These are phyloP conservation scores for Mya arenaria DNA, from an alignment of 1,140 invertebrate genomes.

Conservation along the genomic window DNA sequence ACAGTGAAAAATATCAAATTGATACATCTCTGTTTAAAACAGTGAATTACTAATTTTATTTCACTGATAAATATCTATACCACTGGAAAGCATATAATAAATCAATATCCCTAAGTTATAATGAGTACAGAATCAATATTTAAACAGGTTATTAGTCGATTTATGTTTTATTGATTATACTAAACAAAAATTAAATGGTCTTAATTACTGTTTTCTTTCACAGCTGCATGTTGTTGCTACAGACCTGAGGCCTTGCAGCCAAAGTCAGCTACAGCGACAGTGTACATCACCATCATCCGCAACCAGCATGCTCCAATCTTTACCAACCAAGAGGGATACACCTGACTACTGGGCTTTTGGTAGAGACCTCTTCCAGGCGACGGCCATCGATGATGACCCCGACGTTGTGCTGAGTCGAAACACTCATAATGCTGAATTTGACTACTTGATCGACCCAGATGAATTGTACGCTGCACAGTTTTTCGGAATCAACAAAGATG, in stretches of 20 bases:
- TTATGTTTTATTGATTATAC: too few species aligned
- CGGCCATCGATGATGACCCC: constrained; percentile 56
- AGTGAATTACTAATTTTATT: too few species aligned
- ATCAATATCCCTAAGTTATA: too few species aligned
- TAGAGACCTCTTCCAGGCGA: constrained; percentile 37
- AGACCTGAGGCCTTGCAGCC: constrained; percentile 62
- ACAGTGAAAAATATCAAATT: too few species aligned
- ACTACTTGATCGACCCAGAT: constrained; percentile 48
- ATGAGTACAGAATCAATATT: too few species aligned
- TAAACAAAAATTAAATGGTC: too few species aligned
- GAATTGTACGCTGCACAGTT: not conserved
- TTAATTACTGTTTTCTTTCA: too few species aligned
- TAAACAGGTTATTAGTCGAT: too few species aligned
- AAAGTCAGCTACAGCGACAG: constrained; percentile 52
- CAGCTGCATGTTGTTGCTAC: constrained; percentile 64
- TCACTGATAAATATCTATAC: too few species aligned
- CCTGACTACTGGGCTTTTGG: constrained; percentile 27
- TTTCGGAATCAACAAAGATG: constrained; percentile 40
- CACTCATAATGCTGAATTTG: constrained; percentile 64
- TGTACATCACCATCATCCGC: constrained; percentile 64
- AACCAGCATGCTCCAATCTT: constrained; percentile 84
- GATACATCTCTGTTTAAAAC: too few species aligned
- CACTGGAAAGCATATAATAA: too few species aligned
- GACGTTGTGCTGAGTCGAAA: constrained; percentile 33
- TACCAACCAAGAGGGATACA: not conserved